phyloP scores from a whole-genome alignment of 2,113 vertebrate genomes.

The Hyperoodon ampullatus region DNA sequence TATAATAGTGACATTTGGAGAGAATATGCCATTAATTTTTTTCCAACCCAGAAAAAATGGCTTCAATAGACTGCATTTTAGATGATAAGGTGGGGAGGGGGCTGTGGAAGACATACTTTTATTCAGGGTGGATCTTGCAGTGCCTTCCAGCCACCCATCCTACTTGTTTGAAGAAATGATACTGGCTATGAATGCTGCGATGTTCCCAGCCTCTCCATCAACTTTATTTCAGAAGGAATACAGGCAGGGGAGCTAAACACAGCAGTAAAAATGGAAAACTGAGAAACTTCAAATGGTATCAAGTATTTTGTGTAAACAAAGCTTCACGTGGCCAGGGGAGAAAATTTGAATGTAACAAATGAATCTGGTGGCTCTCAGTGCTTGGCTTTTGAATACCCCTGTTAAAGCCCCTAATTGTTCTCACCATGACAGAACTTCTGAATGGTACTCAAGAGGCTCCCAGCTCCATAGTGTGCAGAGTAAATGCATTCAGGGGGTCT shows the following conservation, averaged over 20 bases:
- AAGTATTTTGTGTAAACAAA: conserved; percentile 67
- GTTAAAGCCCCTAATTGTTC: conserved; percentile 72
- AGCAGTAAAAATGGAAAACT: conserved; percentile 47
- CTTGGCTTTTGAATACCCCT: conserved; percentile 57
- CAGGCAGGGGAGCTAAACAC: conserved; percentile 46
- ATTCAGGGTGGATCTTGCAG: background rate
- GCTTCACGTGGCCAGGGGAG: conserved; percentile 60
- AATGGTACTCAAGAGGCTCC: conserved; percentile 64
- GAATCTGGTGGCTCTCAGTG: conserved; percentile 43
- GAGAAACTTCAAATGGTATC: conserved; percentile 47
- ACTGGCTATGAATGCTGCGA: background rate
- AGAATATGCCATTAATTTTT: background rate
- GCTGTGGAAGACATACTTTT: background rate
- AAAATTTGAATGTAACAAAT: conserved; percentile 75
- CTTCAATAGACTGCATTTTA: background rate
- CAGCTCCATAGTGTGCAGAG: conserved; percentile 40
- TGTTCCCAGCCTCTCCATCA: conserved; percentile 19
- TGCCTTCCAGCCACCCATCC: background rate
- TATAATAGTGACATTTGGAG: conserved; percentile 38
- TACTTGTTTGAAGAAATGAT: conserved; percentile 33
- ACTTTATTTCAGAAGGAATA: conserved; percentile 49
- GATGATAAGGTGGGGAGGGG: background rate
- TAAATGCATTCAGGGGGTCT: conserved; percentile 51
- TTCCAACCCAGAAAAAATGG: background rate
- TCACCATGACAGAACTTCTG: conserved; percentile 63